Evolutionary conservation across 2,888 invertebrate genomes (phyloP).

Genomic region (Fabriciana adippe): DNA sequence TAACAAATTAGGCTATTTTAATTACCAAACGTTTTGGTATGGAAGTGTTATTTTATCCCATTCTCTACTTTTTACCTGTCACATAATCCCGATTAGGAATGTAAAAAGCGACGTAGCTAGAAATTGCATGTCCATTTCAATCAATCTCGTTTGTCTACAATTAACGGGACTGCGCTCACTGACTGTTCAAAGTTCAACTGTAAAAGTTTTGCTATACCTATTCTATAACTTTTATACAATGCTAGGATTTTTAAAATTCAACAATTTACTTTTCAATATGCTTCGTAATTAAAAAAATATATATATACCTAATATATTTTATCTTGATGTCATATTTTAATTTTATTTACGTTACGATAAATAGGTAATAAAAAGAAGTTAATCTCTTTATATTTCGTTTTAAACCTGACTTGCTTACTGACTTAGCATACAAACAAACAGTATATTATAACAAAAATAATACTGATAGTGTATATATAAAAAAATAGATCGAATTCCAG

Average conservation of each 20-base stretch:
- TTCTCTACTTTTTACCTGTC: slow-evolving; percentile 41
- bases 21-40: background rate
- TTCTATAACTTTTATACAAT: slow-evolving; percentile 37
- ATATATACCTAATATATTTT: too few species aligned
- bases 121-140: slow-evolving; percentile 59
- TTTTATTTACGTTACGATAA: too few species aligned
- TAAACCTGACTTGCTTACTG: too few species aligned
- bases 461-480: background rate
- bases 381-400: too few species aligned
- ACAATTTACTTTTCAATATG: too few species aligned
- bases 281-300: too few species aligned
- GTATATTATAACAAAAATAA: too few species aligned
- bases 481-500: slow-evolving; percentile 24
- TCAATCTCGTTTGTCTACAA: slow-evolving; percentile 71
- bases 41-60: slow-evolving; percentile 21
- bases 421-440: too few species aligned
- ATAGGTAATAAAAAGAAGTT: too few species aligned
- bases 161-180: slow-evolving; percentile 54
- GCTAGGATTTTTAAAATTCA: too few species aligned
- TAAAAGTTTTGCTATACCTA: slow-evolving; percentile 51
- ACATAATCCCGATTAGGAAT: slow-evolving; percentile 45
- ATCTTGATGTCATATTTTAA: too few species aligned
- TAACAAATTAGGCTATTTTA: background rate
- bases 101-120: slow-evolving; percentile 43
- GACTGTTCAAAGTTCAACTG: slow-evolving; percentile 56